Base-by-base conservation (phyloP, 2,888 invertebrate genomes). In the Lumbricus terrestris region DNA sequence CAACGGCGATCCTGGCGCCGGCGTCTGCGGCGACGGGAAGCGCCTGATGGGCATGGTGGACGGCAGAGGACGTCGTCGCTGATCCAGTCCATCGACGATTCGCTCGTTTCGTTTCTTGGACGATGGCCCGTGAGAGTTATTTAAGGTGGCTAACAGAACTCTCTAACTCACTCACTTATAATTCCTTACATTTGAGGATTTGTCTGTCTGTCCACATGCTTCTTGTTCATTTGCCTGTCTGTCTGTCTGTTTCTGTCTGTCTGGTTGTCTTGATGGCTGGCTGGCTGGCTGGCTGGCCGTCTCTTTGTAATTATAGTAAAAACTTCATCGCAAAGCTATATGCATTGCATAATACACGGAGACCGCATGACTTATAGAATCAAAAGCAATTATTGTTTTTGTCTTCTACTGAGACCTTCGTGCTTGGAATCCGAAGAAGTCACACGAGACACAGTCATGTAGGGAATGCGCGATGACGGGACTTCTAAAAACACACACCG, bases 161-260 rank as follows among this genome's bases (percentile, higher is more conserved):
- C 69, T 69, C n/a, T 69, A 8, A 69, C 69, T 69, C n/a, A n/a
- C 69, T 69, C n/a, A 69, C 69, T 69, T 69, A 69, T 69, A 69
- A 29, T 69, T 69, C 8, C 69, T 69, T 69, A 69, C 69, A 69
- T 69, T n/a, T 69, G 15, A 11, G 88, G 18, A 20, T 90, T 8
- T 37, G 82, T 90, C 37, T 85, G 37, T 90, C 37, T 90, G 47
- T 47, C 16, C 83, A 35, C 83, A 29, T 89, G 29, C 11, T n/a
- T n/a, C n/a, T 1, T 20, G 85, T 33, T 20, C 33, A n/a, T 89
- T n/a, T 89, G 34, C 83, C 35, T 89, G 33, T 83, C 1, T 89
- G 34, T 89, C 35, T 89, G 33, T 83, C 1, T 89, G 23, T 89
- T 15, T 82, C 37, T 83, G 33, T 89, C 82, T 89, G 0, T 89